Conservation (phyloP, 2,888 invertebrate genomes). For the Cacoxenus indagator region DNA sequence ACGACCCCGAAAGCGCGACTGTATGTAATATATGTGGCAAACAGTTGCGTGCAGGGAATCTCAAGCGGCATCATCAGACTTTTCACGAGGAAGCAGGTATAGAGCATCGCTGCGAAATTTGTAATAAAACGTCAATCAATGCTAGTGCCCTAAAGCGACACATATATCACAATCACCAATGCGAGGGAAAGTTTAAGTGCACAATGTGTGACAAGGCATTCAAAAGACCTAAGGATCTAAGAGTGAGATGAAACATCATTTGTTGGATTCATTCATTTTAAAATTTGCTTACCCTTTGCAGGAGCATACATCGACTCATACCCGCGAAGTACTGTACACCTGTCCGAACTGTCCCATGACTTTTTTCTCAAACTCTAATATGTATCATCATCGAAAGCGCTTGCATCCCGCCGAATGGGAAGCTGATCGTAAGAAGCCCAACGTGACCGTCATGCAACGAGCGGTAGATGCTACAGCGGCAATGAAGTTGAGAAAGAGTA, state of each 20-base stretch:
- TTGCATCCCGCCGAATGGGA: conserved; percentile 67
- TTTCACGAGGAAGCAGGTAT: conserved; percentile 59
- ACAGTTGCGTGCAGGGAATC: conserved; percentile 58
- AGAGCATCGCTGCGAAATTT: conserved; percentile 65
- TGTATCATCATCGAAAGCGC: conserved; percentile 69
- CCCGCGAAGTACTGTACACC: conserved; percentile 68
- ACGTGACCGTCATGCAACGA: conserved; percentile 61
- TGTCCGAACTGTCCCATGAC: conserved; percentile 70
- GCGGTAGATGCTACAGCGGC: conserved; percentile 55
- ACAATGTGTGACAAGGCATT: conserved; percentile 69
- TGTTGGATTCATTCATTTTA: too few species aligned
- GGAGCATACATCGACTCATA: conserved; percentile 70
- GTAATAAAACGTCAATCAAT: conserved; percentile 66
- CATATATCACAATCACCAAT: conserved; percentile 66
- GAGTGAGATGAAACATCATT: too few species aligned
- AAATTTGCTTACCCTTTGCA: too few species aligned
- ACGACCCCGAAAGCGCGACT: conserved; percentile 63
- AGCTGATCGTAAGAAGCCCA: conserved; percentile 63
- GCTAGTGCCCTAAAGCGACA: conserved; percentile 65
- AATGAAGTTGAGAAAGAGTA: conserved; percentile 53
- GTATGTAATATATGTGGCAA: conserved; percentile 67
- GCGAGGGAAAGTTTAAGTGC: conserved; percentile 64
- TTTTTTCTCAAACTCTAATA: conserved; percentile 69
- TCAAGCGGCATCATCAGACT: conserved; percentile 65
- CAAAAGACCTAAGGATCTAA: conserved; percentile 65